Percentiles rank a stretch among this genome's conserved stretches.
phyloP scores from a whole-genome alignment of 2,888 invertebrate genomes.

The Melieria crassipennis region DNA sequence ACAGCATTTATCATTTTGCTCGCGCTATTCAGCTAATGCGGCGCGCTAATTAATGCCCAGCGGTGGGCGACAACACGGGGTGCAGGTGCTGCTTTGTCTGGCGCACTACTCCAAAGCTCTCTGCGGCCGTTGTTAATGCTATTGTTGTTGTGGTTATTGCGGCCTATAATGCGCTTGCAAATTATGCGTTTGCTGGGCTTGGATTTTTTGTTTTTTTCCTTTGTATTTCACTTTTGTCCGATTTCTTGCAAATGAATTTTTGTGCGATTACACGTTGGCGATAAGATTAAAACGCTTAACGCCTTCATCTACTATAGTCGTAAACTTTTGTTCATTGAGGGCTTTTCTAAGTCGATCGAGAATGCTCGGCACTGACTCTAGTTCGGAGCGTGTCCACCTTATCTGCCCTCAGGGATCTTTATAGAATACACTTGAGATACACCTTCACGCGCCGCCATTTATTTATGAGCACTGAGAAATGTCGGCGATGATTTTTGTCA shows the following conservation, averaged over 20 bases:
- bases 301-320: no score
- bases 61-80: not conserved
- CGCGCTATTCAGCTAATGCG: not conserved
- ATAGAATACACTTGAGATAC: not conserved
- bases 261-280: no score
- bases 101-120: not conserved
- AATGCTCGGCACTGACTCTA: no score
- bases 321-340: no score
- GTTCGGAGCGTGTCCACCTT: no score
- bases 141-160: not conserved
- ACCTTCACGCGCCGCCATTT: slow-evolving; percentile 25
- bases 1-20: slow-evolving; percentile 23
- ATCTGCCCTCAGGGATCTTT: no score
- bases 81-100: not conserved
- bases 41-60: not conserved
- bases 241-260: no score
- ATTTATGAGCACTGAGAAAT: slow-evolving; percentile 22
- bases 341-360: no score
- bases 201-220: not conserved
- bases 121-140: not conserved
- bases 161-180: not conserved
- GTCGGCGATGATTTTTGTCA: slow-evolving; percentile 10
- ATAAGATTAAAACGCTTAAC: no score
- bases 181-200: not conserved
- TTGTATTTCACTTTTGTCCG: no score